These are phyloP conservation scores for Drosophila lacertosa DNA, from an alignment of 1,140 invertebrate genomes.

Conservation along the genomic window DNA sequence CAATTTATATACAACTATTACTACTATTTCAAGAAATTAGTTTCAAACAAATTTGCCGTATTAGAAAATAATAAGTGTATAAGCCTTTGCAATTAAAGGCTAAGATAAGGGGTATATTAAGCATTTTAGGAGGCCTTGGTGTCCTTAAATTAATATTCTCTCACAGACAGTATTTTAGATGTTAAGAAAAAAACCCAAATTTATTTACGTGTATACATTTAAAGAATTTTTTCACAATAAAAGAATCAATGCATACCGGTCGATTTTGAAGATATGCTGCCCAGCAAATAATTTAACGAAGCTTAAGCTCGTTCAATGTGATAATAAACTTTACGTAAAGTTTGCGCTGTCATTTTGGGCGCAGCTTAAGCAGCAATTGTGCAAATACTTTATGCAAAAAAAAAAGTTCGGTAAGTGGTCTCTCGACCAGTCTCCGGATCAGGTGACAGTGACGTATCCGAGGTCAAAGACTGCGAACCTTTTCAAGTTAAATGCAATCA, in stretches of 20 bases:
- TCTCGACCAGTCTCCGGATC: not conserved
- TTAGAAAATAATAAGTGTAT: no score
- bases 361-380: constrained; percentile 80
- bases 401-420: constrained; percentile 24
- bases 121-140: no score
- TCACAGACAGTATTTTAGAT: no score
- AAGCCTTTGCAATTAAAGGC: no score
- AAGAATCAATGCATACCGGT: no score
- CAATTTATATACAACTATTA: constrained; percentile 50
- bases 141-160: no score
- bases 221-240: no score
- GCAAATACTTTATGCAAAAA: constrained; percentile 71
- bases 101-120: no score
- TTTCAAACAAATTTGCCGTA: no score
- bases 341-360: constrained; percentile 80
- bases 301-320: constrained; percentile 81
- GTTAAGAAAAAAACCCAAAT: no score
- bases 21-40: no score
- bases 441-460: not conserved
- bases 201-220: no score
- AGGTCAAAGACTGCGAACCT: constrained; percentile 59
- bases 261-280: constrained; percentile 2
- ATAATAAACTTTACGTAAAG: constrained; percentile 80
- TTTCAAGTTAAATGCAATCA: constrained; percentile 64
- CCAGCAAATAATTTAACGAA: constrained; percentile 79